Conservation (phyloP, 2,888 invertebrate species). For the Sminthurinus aureus region DNA sequence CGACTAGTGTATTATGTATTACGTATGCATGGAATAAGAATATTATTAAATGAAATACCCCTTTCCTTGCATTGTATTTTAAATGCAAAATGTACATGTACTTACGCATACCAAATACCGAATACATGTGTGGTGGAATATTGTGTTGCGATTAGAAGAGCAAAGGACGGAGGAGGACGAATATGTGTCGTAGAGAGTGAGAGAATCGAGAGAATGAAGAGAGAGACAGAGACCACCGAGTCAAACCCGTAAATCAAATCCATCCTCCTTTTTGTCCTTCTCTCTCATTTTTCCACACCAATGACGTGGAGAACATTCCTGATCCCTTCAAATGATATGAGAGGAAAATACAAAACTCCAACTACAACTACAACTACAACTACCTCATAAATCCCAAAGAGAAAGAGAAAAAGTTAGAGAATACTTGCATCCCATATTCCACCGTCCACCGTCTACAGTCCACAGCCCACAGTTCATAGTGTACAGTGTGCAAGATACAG, state of each 20-base stretch:
- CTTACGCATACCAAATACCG: neutral
- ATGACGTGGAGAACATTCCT: slow-evolving; percentile 39
- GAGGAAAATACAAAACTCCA: too few species aligned
- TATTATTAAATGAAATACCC: neutral
- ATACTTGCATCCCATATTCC: neutral
- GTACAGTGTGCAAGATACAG: neutral
- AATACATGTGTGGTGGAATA: too few species aligned
- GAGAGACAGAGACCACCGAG: slow-evolving; percentile 32
- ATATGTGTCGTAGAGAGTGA: slow-evolving; percentile 18
- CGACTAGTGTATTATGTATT: neutral
- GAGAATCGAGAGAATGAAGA: neutral
- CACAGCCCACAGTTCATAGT: neutral
- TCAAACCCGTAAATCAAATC: slow-evolving; percentile 42
- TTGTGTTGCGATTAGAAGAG: slow-evolving; percentile 23
- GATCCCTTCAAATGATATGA: slow-evolving; percentile 41
- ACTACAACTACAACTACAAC: too few species aligned
- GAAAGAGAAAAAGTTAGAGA: neutral
- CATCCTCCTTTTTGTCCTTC: slow-evolving; percentile 42
- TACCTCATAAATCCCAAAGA: slow-evolving; percentile 37
- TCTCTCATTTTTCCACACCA: slow-evolving; percentile 42
- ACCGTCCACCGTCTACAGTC: neutral
- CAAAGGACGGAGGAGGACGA: neutral
- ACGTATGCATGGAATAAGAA: neutral
- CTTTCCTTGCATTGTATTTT: neutral
- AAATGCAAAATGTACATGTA: neutral